Base-by-base conservation (phyloP, 2,888 invertebrate species). In the Torymus texanus region DNA sequence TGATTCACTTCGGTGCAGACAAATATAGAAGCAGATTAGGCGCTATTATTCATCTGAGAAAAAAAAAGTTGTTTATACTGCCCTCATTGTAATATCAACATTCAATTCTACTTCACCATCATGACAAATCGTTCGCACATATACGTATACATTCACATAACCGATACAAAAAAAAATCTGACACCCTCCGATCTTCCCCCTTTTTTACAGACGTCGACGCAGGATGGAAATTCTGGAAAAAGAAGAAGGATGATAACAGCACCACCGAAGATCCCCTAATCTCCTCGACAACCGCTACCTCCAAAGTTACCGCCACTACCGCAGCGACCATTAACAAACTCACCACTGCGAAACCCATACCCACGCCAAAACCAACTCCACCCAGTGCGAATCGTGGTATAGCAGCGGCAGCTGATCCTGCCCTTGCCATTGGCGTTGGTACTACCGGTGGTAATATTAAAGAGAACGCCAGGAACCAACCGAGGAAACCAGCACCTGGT, bases 201-300 rank as follows among this genome's bases (percentile, higher is more conserved):
- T 41, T 16, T n/a, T n/a, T 14, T 13, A 0, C 53, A 79, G 77
- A 79, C 53, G 76, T 75, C 51, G 79, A 77, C 58, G 81, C 80
- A 4, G 86, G 76, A 86, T 81, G 89, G 89, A 88, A 88, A 76
- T 89, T 88, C 75, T 89, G 89, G 89, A 87, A 88, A 76, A 85
- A 85, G 75, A 86, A 87, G 78, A 83, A 86, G 53, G 70, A 86
- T 80, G 62, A 85, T 0, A 12, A 58, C 2, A 55, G 41, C 10
- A n/a, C 78, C 0, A 68, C 74, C 12, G 67, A 24, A 5, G 10
- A 4, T 2, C 29, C 66, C 0, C 1, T 67, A 0, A 21, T 59
- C 18, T 59, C 71, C 58, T 66, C 82, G 41, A 63, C 79, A 10
- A 58, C 82, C 29, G 63, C 79, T 55, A 77, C 78, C 0, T 79